Evolutionary conservation across 1,140 invertebrate species (phyloP).

Genomic region (Leptinotarsa defecta): DNA sequence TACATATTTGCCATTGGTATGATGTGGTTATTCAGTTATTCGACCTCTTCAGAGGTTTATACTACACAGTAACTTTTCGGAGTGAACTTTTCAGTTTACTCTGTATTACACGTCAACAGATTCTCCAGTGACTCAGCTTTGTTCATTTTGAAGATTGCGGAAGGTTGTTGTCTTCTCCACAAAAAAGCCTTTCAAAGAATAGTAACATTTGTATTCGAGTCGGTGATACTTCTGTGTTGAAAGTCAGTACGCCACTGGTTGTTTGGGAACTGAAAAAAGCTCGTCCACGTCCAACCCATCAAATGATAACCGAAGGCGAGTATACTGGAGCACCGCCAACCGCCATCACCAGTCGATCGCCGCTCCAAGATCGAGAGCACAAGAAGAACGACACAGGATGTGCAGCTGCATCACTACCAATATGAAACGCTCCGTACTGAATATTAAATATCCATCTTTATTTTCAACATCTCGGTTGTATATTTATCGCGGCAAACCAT

Average conservation of each 20-base stretch:
- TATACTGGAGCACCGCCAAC: neutral
- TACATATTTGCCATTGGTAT: no score
- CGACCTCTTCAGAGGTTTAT: no score
- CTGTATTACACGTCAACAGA: no score
- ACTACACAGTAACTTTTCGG: no score
- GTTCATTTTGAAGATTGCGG: no score
- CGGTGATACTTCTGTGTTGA: no score
- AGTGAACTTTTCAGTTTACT: no score
- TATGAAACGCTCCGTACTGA: conserved; percentile 30
- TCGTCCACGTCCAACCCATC: neutral
- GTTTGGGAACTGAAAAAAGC: neutral
- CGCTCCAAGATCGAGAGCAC: conserved; percentile 1
- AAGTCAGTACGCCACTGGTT: neutral
- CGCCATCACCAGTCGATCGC: neutral
- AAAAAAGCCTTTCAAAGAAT: no score
- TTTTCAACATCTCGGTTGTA: conserved; percentile 35
- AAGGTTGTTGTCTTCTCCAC: no score
- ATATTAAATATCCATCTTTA: conserved; percentile 44
- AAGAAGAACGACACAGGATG: conserved; percentile 23
- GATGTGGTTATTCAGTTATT: no score
- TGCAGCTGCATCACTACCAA: conserved; percentile 26
- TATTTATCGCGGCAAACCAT: conserved; percentile 39
- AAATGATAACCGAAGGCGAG: conserved; percentile 5
- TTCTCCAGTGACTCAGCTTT: no score
- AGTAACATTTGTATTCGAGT: no score